Percentiles rank a stretch among this genome's conserved stretches.
Conservation (phyloP, 2,888 invertebrate genomes). For the Cactoblastis cactorum region DNA sequence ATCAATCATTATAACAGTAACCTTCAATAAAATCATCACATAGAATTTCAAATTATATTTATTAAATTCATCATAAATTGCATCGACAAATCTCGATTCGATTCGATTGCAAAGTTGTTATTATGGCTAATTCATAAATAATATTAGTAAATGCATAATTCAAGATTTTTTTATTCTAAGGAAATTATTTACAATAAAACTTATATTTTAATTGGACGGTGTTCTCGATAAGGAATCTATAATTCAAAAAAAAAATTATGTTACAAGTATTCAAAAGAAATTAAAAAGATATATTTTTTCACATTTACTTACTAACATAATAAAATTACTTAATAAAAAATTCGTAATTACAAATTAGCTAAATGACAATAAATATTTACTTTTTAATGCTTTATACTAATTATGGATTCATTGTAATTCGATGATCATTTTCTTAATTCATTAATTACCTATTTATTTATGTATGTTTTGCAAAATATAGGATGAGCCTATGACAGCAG, state of each 20-base stretch:
- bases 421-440: slow-evolving; percentile 1
- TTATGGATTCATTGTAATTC: no score
- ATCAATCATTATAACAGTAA: neutral
- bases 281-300: slow-evolving; percentile 17
- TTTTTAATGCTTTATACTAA: no score
- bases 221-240: neutral
- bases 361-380: slow-evolving; percentile 11
- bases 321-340: slow-evolving; percentile 4
- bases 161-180: slow-evolving; percentile 21
- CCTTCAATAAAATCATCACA: neutral
- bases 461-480: no score
- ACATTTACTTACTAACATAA: neutral
- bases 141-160: slow-evolving; percentile 60
- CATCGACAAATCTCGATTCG: slow-evolving; percentile 25
- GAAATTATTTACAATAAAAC: slow-evolving; percentile 43
- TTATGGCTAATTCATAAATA: slow-evolving; percentile 53
- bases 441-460: no score
- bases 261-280: neutral
- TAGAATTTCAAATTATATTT: slow-evolving; percentile 17
- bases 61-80: slow-evolving; percentile 34
- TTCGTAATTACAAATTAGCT: slow-evolving; percentile 12
- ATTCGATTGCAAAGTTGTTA: slow-evolving; percentile 20
- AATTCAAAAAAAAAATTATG: neutral
- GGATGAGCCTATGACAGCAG: no score
- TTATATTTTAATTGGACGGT: slow-evolving; percentile 16